A percentile compares a stretch with the other conserved stretches of the same genome.
Evolutionary conservation across 1,140 invertebrate genomes (phyloP).

Genomic region (Lepidurus apus): DNA sequence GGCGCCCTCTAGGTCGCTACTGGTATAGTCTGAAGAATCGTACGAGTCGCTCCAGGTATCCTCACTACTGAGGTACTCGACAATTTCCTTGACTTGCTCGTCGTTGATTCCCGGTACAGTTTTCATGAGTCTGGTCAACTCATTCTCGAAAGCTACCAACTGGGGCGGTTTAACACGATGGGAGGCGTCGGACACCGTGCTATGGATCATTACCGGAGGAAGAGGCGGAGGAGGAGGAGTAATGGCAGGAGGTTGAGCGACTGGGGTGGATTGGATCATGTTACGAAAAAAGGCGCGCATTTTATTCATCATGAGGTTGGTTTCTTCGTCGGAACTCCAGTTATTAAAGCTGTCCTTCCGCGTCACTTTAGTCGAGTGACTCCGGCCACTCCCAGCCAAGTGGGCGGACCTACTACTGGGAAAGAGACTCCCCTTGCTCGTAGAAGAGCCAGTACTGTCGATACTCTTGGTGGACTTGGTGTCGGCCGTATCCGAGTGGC

Average conservation of each 20-base stretch:
- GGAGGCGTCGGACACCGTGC: conserved; percentile 25
- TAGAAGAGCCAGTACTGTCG: conserved; percentile 31
- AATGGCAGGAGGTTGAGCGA: conserved; percentile 46
- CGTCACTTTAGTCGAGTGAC: conserved; percentile 51
- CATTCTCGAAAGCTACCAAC: conserved; percentile 78
- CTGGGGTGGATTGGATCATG: conserved; percentile 60
- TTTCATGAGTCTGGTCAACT: conserved; percentile 83
- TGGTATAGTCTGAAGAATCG: conserved; percentile 83
- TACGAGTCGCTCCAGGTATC: conserved; percentile 89
- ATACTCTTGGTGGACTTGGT: conserved; percentile 32
- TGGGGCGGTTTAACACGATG: conserved; percentile 65
- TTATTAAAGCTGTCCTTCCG: conserved; percentile 87
- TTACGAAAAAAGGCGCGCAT: conserved; percentile 87
- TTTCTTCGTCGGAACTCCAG: conserved; percentile 88
- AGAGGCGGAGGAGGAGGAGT: neutral
- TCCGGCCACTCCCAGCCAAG: neutral
- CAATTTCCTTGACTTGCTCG: conserved; percentile 82
- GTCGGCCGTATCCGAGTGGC: conserved; percentile 24
- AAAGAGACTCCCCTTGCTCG: conserved; percentile 20
- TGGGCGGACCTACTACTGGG: neutral
- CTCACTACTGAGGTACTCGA: conserved; percentile 72
- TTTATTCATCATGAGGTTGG: conserved; percentile 90
- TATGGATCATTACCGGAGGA: neutral
- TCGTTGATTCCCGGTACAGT: conserved; percentile 82
- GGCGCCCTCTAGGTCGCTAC: conserved; percentile 74